Base-by-base conservation (phyloP, 1,140 invertebrate genomes). In the Calephelis nemesis region DNA sequence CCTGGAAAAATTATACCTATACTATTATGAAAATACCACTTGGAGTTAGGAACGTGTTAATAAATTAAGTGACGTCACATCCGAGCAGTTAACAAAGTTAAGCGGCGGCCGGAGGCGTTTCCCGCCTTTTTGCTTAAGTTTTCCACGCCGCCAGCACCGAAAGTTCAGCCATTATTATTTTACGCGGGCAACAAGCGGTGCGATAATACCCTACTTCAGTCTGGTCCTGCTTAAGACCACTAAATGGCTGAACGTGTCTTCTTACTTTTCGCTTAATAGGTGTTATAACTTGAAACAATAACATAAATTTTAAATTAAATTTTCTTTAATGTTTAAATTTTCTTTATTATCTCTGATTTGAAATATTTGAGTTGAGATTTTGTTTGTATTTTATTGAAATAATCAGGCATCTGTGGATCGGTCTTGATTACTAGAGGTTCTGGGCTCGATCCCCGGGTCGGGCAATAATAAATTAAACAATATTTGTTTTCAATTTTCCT, bases 81-180 rank as follows among this genome's bases (percentile, higher is more conserved):
- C 78, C 71, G 72, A 78, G 77, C 79, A 79, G 77, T 87, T 84
- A 85, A 78, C 78, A 79, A 88, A 89, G 82, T 87, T 86, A 78
- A 79, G 74, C 74, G 71, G 72, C 70, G 75, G 79, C 82, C 77
- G 70, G 73, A 78, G 80, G 82, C 83, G 77, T 77, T 81, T 78
- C 76, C 77, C 77, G 78, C 79, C 79, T 90, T 91, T 91, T 91
- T 90, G 78, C 81, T 82, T 75, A 85, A 91, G 82, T 89, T 91
- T 91, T 85, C 88, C 84, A 76, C 83, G 85, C 84, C 81, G 78
- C 79, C 77, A 87, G 85, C 84, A 78, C 74, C 83, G 86, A 90
- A 92, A 92, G 85, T 92, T 92, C 85, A 80, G 78, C 89, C 89
- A 92, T 92, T 92, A 92, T 92, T 92, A 92, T 92, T 92, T 92